Base-by-base conservation (phyloP, 2,888 invertebrate genomes). In the Patella ulyssiponensis region DNA sequence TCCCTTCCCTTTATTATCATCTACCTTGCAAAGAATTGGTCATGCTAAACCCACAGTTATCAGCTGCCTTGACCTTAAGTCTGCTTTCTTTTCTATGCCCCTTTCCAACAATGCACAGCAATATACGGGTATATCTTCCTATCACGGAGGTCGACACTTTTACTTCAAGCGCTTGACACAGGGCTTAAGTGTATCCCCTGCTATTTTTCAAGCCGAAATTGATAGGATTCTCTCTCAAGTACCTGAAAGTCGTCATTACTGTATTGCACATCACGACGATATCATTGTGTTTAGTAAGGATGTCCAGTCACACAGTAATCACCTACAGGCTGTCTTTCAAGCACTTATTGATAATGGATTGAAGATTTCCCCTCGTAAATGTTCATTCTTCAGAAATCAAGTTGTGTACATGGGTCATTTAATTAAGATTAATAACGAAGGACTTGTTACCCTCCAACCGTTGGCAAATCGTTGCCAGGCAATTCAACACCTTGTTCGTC, bases 341-440 rank as follows among this genome's bases (percentile, higher is more conserved):
- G n/a, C 23, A 20, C 64, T 64, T 64, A 64, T 64, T 64, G 2
- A 17, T 11, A 64, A 64, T 17, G 64, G 64, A 23, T 12, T 64
- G 64, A 20, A 64, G 23, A 64, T 64, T 64, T 64, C 64, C 20
- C 64, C 64, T 11, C n/a, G 23, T n/a, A 64, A 64, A 64, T 64
- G 64, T 64, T 64, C 64, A 1, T 17, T 64, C 4, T 15, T 64
- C 64, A 64, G 64, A 23, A 64, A 64, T 17, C 23, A n/a, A 20
- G 64, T 64, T 64, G 64, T 64, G 11, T 64, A 20, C 23, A 64
- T 64, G 20, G 64, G 20, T 64, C 64, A 64, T 17, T 20, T 20
- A 64, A 11, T 64, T n/a, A 23, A 20, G n/a, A 64, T 64, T 20
- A 12, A 64, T 20, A 23, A 64, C 64, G n/a, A 64, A 20, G 64